Evolutionary conservation across 2,797 vertebrate species (phyloP).

Genomic region (Dallia pectoralis): DNA sequence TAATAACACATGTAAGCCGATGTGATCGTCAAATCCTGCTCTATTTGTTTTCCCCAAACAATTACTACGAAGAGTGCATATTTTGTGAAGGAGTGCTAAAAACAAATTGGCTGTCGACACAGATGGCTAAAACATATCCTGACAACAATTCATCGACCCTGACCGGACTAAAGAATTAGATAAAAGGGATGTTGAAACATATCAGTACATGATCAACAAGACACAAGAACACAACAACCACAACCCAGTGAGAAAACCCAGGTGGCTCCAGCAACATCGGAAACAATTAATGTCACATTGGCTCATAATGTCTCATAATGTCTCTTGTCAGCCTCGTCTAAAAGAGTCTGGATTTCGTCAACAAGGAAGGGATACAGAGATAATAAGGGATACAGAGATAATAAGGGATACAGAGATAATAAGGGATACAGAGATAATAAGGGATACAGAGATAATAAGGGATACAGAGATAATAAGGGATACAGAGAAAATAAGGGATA

Average conservation of each 20-base stretch:
- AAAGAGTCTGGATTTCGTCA: neutral
- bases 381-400: too few relatives aligned
- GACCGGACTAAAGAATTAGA: neutral
- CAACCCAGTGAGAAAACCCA: neutral
- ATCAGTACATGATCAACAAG: neutral
- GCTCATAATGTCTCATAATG: neutral
- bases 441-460: neutral
- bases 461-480: too few relatives aligned
- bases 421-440: too few relatives aligned
- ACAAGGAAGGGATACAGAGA: neutral
- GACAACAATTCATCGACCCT: neutral
- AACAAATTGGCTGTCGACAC: too few relatives aligned
- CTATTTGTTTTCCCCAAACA: too few relatives aligned
- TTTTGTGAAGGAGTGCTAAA: too few relatives aligned
- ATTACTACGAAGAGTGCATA: too few relatives aligned
- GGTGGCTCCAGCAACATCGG: neutral
- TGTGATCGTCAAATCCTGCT: too few relatives aligned
- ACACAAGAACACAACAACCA: neutral
- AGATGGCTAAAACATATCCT: neutral
- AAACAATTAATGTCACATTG: neutral
- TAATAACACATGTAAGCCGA: too few relatives aligned
- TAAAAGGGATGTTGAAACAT: neutral
- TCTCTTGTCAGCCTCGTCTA: neutral
- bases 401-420: too few relatives aligned
- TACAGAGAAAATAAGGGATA: neutral